Evolutionary conservation across 2,888 invertebrate genomes (phyloP), one percentile per base, ranked within the genome.

Genomic region (Zhuqinia jingwanae): DNA sequence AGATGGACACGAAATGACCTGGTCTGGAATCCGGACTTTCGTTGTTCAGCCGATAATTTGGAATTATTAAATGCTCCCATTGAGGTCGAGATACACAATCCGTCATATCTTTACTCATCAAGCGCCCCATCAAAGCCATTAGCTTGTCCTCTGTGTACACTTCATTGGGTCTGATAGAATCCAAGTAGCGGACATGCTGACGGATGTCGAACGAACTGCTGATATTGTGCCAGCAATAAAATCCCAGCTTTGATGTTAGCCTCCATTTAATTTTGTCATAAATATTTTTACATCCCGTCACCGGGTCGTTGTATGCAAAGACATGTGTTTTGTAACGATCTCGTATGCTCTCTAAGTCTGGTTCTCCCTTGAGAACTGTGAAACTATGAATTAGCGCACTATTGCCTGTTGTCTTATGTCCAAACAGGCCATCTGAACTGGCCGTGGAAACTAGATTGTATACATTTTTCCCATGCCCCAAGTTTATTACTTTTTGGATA

Each of bases 11-110:
- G 56, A 83, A 89, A 58, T 89, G 87, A 2, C 45, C 50, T 11
- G 82, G 63, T 47, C 70, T 30, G 13, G 56, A 65, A 45, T 82
- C 81, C 0, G 58, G 45, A 56, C 30, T 85, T 45, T 68, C 88
- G 70, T 77, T 30, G n/a, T 68, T 36, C 47, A 85, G 82, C 25
- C 85, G 82, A 45, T 89, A 90, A 70, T 88, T 78, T 8, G 90
- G 90, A 47, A 90, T 86, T 42, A 90, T 89, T 8, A 90, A 77
- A 50, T 89, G 88, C 56, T 90, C 89, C 90, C 90, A 90, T 42
- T 90, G 90, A 0, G 90, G 90, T 20, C 25, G 8, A 1, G 75
- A 30, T 10, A 20, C 36, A 36, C 36, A 20, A 20, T 53, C 56
- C 0, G 84, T 75, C 17, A 80, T 27, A 10, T 84, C 78, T 3